Evolutionary conservation across 2,888 invertebrate genomes (phyloP).

Genomic region (Sisyra nigra): DNA sequence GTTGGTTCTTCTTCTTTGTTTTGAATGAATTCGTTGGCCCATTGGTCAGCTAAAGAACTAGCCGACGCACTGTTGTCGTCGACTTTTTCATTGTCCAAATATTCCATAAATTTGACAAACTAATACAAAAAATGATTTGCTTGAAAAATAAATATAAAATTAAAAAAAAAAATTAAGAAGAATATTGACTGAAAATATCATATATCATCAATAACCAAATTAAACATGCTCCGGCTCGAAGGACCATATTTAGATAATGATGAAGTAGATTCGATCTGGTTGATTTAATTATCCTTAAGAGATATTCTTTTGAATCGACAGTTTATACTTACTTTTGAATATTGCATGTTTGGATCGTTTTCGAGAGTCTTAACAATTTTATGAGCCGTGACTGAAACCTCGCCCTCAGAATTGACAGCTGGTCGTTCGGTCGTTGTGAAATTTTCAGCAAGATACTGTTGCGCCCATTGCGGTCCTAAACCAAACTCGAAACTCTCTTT

Average conservation of each 20-base stretch:
- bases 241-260: too few relatives aligned
- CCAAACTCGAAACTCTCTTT: slow-evolving; percentile 27
- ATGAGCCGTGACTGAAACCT: slow-evolving; percentile 33
- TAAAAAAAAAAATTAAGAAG: background rate
- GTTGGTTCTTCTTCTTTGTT: slow-evolving; percentile 2
- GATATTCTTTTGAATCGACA: background rate
- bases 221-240: too few relatives aligned
- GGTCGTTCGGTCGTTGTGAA: slow-evolving; percentile 13
- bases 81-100: slow-evolving; percentile 50
- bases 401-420: slow-evolving; percentile 14
- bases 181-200: background rate
- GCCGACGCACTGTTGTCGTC: slow-evolving; percentile 25
- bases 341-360: slow-evolving; percentile 50
- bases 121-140: slow-evolving; percentile 22
- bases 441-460: slow-evolving; percentile 36
- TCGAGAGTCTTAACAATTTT: slow-evolving; percentile 40
- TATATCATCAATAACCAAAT: background rate
- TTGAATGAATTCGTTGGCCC: slow-evolving; percentile 18
- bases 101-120: slow-evolving; percentile 75
- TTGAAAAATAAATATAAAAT: background rate
- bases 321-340: slow-evolving; percentile 44
- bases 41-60: slow-evolving; percentile 24
- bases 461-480: slow-evolving; percentile 41
- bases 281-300: background rate
- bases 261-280: background rate